Percentiles rank a stretch among this genome's conserved stretches.
phyloP scores from a whole-genome alignment of 2,888 invertebrate genomes.

The Polietes domitor region DNA sequence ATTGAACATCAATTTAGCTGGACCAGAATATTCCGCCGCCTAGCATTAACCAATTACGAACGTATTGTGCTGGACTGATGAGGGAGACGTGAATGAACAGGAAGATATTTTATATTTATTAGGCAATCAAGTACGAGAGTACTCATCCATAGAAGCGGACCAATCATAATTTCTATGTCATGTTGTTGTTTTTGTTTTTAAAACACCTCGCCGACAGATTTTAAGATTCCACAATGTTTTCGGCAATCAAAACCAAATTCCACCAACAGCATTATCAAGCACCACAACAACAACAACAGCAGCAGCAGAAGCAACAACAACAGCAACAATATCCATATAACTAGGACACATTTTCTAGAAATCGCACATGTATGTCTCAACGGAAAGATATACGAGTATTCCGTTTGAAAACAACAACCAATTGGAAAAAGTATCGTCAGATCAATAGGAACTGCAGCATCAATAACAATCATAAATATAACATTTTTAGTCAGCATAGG shows the following conservation, averaged over 20 bases:
- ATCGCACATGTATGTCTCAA: constrained; percentile 58
- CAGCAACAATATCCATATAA: constrained; percentile 49
- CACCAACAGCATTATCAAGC: not conserved
- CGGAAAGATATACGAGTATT: constrained; percentile 38
- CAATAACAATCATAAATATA: constrained; percentile 16
- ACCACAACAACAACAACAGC: not conserved
- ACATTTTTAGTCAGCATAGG: not conserved
- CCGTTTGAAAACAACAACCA: constrained; percentile 39
- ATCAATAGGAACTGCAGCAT: constrained; percentile 32
- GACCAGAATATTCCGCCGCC: constrained; percentile 26
- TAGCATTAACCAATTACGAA: not conserved
- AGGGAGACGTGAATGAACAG: constrained; percentile 39
- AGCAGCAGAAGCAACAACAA: not conserved
- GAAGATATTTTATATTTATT: constrained; percentile 46
- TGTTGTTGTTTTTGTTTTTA: constrained; percentile 45
- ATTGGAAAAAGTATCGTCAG: constrained; percentile 53
- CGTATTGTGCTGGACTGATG: not conserved
- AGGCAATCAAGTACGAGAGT: constrained; percentile 28
- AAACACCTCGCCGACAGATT: not conserved
- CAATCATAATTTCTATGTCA: constrained; percentile 26
- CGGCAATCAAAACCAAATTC: not conserved
- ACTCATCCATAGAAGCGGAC: constrained; percentile 61
- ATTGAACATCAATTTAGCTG: constrained; percentile 43
- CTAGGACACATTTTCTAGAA: constrained; percentile 18
- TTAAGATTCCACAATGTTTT: not conserved